phyloP scores from a whole-genome alignment of 2,888 invertebrate genomes.

The Drosophila acutilabella region DNA sequence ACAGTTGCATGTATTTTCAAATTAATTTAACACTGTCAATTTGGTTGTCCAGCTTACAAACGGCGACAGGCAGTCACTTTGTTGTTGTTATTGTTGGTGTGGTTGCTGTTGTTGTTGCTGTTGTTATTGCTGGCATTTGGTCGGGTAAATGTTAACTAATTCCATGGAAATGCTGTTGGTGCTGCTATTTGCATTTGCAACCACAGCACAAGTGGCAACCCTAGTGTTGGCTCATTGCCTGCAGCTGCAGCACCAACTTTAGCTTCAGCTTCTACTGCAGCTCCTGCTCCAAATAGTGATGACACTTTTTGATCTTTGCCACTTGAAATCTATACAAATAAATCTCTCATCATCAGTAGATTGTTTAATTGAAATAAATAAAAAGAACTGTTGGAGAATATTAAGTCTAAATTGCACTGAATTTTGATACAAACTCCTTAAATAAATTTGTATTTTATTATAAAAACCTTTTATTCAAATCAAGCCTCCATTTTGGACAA shows the following conservation, averaged over 20 bases:
- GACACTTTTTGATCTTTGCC: too few relatives aligned
- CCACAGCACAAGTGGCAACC: constrained; percentile 42
- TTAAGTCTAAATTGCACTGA: too few relatives aligned
- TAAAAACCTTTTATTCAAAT: too few relatives aligned
- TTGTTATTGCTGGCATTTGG: constrained; percentile 57
- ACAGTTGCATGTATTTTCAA: constrained; percentile 78
- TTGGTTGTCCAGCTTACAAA: constrained; percentile 70
- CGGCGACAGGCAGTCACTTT: constrained; percentile 47
- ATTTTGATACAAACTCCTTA: too few relatives aligned
- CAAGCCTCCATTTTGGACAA: too few relatives aligned
- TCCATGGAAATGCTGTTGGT: constrained; percentile 76
- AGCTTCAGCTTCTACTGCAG: background rate
- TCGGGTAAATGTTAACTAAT: constrained; percentile 82
- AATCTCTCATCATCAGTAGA: too few relatives aligned
- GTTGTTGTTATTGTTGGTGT: constrained; percentile 28
- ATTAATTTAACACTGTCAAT: constrained; percentile 81
- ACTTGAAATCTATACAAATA: too few relatives aligned
- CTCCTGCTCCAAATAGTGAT: too few relatives aligned
- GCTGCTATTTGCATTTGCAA: constrained; percentile 70
- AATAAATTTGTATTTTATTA: too few relatives aligned
- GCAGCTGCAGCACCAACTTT: constrained; percentile 30
- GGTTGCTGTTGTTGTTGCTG: constrained; percentile 25
- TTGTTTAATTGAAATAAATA: too few relatives aligned
- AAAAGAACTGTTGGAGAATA: too few relatives aligned
- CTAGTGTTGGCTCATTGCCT: constrained; percentile 61